A percentile compares a stretch with the other conserved stretches of the same genome.
Conservation (phyloP, 2,888 invertebrate species). For the Strigamia transsilvanica region DNA sequence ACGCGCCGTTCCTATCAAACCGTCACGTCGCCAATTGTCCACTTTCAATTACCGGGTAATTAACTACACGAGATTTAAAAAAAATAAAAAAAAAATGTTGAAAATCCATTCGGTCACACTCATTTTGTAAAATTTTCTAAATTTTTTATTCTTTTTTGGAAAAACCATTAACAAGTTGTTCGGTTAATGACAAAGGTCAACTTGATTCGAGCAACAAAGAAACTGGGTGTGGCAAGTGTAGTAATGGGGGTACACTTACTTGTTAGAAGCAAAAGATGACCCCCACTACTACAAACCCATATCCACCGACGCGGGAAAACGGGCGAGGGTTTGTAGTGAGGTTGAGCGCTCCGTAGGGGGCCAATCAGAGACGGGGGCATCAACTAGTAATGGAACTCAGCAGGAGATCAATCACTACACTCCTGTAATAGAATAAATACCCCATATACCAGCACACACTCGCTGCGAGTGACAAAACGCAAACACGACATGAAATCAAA, state of each 20-base stretch:
- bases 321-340: constrained; percentile 29
- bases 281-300: not conserved
- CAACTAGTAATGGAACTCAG: constrained; percentile 48
- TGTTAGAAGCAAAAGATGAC: not conserved
- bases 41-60: constrained; percentile 1
- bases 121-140: too few relatives aligned
- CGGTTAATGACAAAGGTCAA: not conserved
- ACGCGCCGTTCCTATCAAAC: not conserved
- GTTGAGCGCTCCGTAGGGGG: constrained; percentile 9
- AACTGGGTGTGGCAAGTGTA: constrained; percentile 13
- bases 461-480: too few relatives aligned
- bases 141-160: too few relatives aligned
- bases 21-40: constrained; percentile 17
- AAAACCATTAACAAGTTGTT: too few relatives aligned
- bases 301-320: not conserved
- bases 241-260: not conserved
- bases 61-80: not conserved
- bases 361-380: constrained; percentile 28
- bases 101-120: too few relatives aligned
- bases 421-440: constrained; percentile 39
- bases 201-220: not conserved
- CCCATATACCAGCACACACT: not conserved
- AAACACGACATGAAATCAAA: too few relatives aligned
- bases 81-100: not conserved
- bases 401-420: constrained; percentile 48